phyloP scores from a whole-genome alignment of 2,113 vertebrate genomes.

The Abramis brama region DNA sequence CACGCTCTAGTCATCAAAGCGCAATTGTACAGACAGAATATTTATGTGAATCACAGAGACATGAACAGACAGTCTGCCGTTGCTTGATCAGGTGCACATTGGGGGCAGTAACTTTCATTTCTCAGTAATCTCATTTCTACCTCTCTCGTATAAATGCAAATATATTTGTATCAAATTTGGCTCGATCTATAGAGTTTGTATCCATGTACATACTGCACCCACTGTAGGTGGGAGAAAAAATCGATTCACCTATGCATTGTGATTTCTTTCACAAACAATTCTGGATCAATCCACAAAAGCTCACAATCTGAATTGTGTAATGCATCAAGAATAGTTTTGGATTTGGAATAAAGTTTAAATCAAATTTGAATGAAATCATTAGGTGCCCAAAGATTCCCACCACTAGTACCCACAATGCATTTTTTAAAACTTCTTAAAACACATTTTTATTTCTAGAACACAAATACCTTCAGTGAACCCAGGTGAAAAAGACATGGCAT shows the following conservation, averaged over 20 bases:
- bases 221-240: background rate
- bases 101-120: conserved; percentile 1
- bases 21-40: conserved; percentile 9
- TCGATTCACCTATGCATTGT: background rate
- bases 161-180: conserved; percentile 21
- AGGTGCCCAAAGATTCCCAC: background rate
- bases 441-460: background rate
- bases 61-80: conserved; percentile 10
- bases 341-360: background rate
- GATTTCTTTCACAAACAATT: background rate
- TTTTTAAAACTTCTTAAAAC: background rate
- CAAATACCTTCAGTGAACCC: too few species aligned
- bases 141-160: conserved; percentile 10
- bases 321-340: background rate
- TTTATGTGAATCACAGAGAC: conserved; percentile 5
- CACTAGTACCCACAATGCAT: background rate
- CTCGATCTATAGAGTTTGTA: conserved; percentile 4
- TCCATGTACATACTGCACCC: background rate
- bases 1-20: conserved; percentile 18
- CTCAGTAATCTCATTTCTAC: background rate
- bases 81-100: conserved; percentile 6
- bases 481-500: too few species aligned
- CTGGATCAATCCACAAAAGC: background rate
- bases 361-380: background rate
- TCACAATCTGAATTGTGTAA: background rate